These are phyloP conservation scores for Pammene aurita DNA, from an alignment of 2,888 invertebrate species.

Conservation along the genomic window DNA sequence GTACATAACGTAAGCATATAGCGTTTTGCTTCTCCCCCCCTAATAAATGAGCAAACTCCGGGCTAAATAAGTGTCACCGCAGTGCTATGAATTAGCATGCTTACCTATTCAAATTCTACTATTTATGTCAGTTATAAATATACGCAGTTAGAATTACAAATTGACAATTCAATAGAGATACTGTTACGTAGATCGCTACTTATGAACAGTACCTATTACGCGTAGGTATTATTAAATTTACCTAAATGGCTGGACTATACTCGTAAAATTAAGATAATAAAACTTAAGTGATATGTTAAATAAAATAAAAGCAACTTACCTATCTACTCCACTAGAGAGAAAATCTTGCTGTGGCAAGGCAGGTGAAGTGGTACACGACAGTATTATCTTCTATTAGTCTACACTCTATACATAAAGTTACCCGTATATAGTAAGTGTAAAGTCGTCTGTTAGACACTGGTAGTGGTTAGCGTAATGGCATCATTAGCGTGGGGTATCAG, in stretches of 20 bases:
- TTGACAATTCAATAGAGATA: constrained; percentile 19
- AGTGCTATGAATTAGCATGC: too few relatives aligned
- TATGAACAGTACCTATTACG: neutral
- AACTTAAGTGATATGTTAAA: neutral
- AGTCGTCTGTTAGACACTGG: constrained; percentile 22
- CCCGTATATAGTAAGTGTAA: neutral
- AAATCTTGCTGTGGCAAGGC: constrained; percentile 4
- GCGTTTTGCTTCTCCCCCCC: too few relatives aligned
- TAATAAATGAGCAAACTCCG: too few relatives aligned
- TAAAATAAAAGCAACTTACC: neutral
- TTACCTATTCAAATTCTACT: constrained; percentile 1
- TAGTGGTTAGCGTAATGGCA: constrained; percentile 30
- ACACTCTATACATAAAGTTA: neutral
- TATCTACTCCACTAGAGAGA: neutral
- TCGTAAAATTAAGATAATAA: too few relatives aligned
- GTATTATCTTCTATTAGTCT: neutral
- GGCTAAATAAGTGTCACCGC: too few relatives aligned
- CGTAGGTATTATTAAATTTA: neutral
- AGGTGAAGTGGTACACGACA: constrained; percentile 13
- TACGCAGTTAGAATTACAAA: constrained; percentile 10
- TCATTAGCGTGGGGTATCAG: constrained; percentile 42
- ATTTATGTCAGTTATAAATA: constrained; percentile 19
- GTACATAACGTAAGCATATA: neutral
- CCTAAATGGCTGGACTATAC: too few relatives aligned
- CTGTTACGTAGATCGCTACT: neutral